phyloP scores from a whole-genome alignment of 2,888 invertebrate species.

The Erpobdella octoculata region DNA sequence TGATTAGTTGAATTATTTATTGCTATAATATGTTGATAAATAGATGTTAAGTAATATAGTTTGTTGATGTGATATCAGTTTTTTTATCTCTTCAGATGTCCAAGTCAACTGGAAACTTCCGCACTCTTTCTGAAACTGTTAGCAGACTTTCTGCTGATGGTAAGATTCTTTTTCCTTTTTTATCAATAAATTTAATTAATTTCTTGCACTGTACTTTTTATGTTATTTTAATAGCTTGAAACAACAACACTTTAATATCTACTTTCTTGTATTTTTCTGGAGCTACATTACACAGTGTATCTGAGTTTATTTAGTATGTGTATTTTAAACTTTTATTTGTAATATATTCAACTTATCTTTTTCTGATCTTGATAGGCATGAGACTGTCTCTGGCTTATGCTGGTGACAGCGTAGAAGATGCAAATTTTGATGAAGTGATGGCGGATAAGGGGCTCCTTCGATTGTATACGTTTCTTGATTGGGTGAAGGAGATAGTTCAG shows the following conservation, averaged over 20 bases:
- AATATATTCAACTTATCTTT: too few species aligned
- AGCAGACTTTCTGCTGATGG: slow-evolving; percentile 94
- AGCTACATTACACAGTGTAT: too few species aligned
- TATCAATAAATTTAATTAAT: background rate
- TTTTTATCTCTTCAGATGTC: slow-evolving; percentile 82
- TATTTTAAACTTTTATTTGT: too few species aligned
- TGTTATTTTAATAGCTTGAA: background rate
- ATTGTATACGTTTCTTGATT: slow-evolving; percentile 87
- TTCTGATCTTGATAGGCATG: too few species aligned
- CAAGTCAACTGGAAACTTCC: slow-evolving; percentile 95
- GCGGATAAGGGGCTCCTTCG: slow-evolving; percentile 89
- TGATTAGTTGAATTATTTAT: background rate
- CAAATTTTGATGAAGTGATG: slow-evolving; percentile 88
- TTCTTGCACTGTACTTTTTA: background rate
- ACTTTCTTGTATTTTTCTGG: too few species aligned
- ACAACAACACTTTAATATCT: too few species aligned
- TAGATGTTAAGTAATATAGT: background rate
- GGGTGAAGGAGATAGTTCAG: slow-evolving; percentile 71
- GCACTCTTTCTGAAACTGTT: slow-evolving; percentile 80
- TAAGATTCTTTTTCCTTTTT: slow-evolving; percentile 27
- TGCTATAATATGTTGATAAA: background rate
- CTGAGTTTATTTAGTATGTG: too few species aligned
- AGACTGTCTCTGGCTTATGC: slow-evolving; percentile 29
- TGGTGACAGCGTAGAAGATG: slow-evolving; percentile 66
- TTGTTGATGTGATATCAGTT: background rate